A percentile compares a stretch with the other conserved stretches of the same genome.
Evolutionary conservation across 2,113 vertebrate genomes (phyloP).

Genomic region (Calyptomena viridis): DNA sequence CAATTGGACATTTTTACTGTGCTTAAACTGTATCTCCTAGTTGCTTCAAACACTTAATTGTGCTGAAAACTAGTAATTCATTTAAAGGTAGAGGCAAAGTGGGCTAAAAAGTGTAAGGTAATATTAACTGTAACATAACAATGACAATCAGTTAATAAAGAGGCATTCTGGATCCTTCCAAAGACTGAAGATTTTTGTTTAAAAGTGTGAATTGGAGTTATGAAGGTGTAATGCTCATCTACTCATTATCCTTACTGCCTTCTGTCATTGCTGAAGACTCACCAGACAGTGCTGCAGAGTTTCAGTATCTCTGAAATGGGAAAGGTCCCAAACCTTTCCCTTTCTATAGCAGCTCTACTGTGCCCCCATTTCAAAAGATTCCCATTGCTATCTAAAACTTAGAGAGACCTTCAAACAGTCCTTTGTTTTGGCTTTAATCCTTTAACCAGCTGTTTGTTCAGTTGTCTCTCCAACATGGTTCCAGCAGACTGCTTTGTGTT

Average conservation of each 20-base stretch:
- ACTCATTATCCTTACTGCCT: neutral
- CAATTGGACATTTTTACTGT: conserved; percentile 41
- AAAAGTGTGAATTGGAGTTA: neutral
- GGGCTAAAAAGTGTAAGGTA: neutral
- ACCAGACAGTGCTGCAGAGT: conserved; percentile 5
- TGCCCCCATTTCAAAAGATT: conserved; percentile 46
- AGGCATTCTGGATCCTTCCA: neutral
- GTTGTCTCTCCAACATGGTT: neutral
- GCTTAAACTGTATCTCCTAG: conserved; percentile 28
- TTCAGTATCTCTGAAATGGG: conserved; percentile 15
- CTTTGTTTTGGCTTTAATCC: conserved; percentile 64
- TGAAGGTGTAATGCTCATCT: conserved; percentile 6
- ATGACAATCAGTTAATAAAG: neutral
- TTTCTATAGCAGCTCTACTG: neutral
- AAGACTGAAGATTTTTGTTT: conserved; percentile 3
- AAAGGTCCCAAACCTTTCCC: conserved; percentile 44
- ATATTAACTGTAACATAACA: conserved; percentile 1
- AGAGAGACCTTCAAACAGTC: conserved; percentile 53
- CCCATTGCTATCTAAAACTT: conserved; percentile 33
- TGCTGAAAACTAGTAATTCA: conserved; percentile 14
- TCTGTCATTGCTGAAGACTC: conserved; percentile 4
- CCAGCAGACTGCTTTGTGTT: conserved; percentile 59
- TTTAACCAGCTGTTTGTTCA: conserved; percentile 59
- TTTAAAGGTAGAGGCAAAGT: neutral
- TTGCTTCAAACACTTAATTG: conserved; percentile 36